Percentiles rank a stretch among this genome's conserved stretches.
These are phyloP conservation scores for Fringilla coelebs DNA, from an alignment of 2,797 vertebrate species.

Conservation along the genomic window DNA sequence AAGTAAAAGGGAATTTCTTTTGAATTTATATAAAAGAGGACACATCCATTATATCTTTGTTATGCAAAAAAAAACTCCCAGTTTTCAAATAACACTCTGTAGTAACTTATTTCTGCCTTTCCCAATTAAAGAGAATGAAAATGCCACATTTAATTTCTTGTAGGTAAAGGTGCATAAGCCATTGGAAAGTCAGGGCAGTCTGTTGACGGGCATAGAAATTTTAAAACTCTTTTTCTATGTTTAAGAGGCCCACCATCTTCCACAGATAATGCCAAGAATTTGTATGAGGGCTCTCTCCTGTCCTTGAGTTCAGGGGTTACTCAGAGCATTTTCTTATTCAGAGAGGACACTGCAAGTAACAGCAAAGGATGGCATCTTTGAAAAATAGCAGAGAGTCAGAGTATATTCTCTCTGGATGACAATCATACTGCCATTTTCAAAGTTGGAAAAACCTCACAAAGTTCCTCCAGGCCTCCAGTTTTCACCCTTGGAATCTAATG, in stretches of 20 bases:
- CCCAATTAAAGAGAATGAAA: background rate
- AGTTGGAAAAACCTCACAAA: background rate
- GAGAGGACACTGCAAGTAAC: background rate
- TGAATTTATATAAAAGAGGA: background rate
- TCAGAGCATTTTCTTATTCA: background rate
- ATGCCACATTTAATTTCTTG: background rate
- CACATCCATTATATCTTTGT: background rate
- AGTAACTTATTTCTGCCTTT: background rate
- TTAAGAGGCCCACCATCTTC: background rate
- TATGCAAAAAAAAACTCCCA: background rate
- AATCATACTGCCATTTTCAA: background rate
- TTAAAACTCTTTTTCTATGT: background rate
- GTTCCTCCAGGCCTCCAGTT: background rate
- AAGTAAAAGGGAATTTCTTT: background rate
- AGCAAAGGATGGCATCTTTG: background rate
- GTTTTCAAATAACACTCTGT: background rate
- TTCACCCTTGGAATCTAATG: background rate
- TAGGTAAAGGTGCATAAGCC: background rate
- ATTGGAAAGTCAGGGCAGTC: background rate
- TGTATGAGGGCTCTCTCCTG: background rate
- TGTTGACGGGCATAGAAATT: background rate
- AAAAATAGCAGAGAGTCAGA: background rate
- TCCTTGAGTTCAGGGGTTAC: background rate
- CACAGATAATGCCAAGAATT: background rate
- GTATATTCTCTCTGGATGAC: background rate